These are phyloP conservation scores for Pollimyrus isidori DNA, from an alignment of 2,113 vertebrate genomes.

Conservation along the genomic window DNA sequence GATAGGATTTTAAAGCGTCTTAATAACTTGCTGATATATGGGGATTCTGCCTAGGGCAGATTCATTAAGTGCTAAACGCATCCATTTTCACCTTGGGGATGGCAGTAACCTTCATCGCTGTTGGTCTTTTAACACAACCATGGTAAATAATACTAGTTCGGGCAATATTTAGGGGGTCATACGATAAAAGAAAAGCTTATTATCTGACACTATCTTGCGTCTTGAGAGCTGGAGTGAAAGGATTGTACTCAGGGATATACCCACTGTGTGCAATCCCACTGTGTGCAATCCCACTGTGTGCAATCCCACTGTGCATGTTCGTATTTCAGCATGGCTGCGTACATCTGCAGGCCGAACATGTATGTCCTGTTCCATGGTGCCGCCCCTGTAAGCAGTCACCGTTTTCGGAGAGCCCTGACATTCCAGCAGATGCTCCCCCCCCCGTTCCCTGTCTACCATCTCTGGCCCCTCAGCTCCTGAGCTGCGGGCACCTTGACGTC, in stretches of 20 bases:
- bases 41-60: conserved; percentile 52
- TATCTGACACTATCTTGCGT: not conserved
- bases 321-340: not conserved
- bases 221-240: not conserved
- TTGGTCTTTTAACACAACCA: conserved; percentile 67
- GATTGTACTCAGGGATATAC: not conserved
- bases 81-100: conserved; percentile 72
- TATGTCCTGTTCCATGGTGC: not conserved
- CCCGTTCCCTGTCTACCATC: conserved; percentile 1
- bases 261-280: not conserved
- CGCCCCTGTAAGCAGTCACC: not conserved
- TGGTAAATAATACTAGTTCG: conserved; percentile 62
- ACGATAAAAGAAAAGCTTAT: not conserved
- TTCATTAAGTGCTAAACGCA: conserved; percentile 74
- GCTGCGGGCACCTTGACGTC: conserved; percentile 7
- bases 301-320: not conserved
- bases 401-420: conserved; percentile 20
- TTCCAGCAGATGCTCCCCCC: not conserved
- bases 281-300: not conserved
- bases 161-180: not conserved
- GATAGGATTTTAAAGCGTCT: conserved; percentile 76
- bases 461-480: not conserved
- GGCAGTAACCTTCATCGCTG: conserved; percentile 61
- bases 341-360: not conserved
- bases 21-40: conserved; percentile 77